Evolutionary conservation across 2,797 vertebrate species (phyloP).

Genomic region (Pseudomugil tenellus): DNA sequence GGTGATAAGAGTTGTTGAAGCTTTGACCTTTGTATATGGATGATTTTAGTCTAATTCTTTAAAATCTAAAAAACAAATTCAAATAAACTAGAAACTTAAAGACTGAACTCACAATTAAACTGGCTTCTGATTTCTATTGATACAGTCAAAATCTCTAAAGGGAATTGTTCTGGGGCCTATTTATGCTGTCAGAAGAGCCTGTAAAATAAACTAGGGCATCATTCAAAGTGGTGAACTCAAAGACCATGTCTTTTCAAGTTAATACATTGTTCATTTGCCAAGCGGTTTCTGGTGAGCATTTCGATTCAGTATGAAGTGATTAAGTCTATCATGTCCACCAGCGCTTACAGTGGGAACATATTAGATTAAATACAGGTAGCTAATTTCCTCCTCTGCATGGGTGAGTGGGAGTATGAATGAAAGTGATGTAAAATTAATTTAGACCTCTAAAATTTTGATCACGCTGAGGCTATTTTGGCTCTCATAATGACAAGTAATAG

Average conservation of each 20-base stretch:
- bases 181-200: slow-evolving; percentile 3
- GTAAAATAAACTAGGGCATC: slow-evolving; percentile 28
- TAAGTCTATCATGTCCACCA: slow-evolving; percentile 83
- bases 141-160: not conserved
- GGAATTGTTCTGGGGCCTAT: not conserved
- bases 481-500: slow-evolving; percentile 79
- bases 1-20: slow-evolving; percentile 56
- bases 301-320: slow-evolving; percentile 78
- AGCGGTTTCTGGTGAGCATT: slow-evolving; percentile 70
- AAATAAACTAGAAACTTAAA: slow-evolving; percentile 9
- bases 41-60: slow-evolving; percentile 23
- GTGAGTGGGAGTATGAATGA: slow-evolving; percentile 81
- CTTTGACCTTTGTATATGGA: slow-evolving; percentile 31
- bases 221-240: slow-evolving; percentile 40
- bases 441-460: slow-evolving; percentile 83
- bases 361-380: slow-evolving; percentile 84
- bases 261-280: slow-evolving; percentile 59
- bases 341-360: slow-evolving; percentile 80
- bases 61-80: slow-evolving; percentile 12
- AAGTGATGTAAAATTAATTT: slow-evolving; percentile 83
- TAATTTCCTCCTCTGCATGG: slow-evolving; percentile 83
- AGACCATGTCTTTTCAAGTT: slow-evolving; percentile 61
- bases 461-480: slow-evolving; percentile 81
- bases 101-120: not conserved
- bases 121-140: not conserved